Evolutionary conservation across 2,888 invertebrate genomes (phyloP), one percentile per base, ranked within the genome.

Genomic region (Spatulosminthurus flaviceps): DNA sequence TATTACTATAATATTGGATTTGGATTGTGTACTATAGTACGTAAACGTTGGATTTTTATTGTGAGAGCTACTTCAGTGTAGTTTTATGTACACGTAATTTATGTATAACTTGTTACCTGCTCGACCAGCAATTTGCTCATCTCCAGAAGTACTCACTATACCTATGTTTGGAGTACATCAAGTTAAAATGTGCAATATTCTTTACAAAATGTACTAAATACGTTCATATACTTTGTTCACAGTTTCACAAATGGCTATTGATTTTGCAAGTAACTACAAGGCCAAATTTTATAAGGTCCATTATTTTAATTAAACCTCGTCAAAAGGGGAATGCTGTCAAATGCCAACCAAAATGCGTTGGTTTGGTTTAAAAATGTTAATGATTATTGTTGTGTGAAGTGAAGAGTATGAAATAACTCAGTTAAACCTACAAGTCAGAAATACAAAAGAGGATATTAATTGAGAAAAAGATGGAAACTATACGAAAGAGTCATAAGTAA

Each of bases 101-200:
- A n/a, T n/a, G n/a, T n/a, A 19, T 16, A 51, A 51, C 51, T 51
- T 51, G 1, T n/a, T 19, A 51, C 51, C 51, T 51, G 51, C n/a
- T 51, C 51, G 51, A 51, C 51, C 51, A 51, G 51, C n/a, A 51
- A 51, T 51, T 51, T 51, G 51, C 51, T 51, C 51, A 51, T 51
- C 51, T 51, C 34, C 9, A 34, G 34, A 34, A 34, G 34, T 34
- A 34, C 34, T 34, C 5, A 9, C 5, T 34, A 9, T 34, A 34
- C 34, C 4, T 9, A 34, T 34, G 4, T 34, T 34, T 34, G 5
- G 34, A 51, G 51, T 51, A 51, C 51, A 51, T 51, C 51, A 51
- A 51, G 7, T 13, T n/a, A 16, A 51, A 13, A 51, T 51, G 51
- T 51, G 51, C 51, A 51, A 51, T 51, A 51, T 51, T 51, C n/a